A percentile compares a stretch with the other conserved stretches of the same genome.
phyloP scores from a whole-genome alignment of 2,797 vertebrate genomes.

The Poecilia gillii region DNA sequence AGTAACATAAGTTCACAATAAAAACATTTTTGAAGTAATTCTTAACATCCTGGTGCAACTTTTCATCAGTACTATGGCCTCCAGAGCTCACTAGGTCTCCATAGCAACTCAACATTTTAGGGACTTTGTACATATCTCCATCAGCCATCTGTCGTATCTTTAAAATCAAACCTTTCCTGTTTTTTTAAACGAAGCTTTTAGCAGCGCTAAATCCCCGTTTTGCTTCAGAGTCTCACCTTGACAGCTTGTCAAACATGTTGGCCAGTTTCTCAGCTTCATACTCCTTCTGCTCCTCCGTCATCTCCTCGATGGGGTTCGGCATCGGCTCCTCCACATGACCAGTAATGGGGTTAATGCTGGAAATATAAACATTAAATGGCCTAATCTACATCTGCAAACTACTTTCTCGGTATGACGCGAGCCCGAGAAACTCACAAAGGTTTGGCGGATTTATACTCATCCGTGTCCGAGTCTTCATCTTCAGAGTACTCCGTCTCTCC shows the following conservation, averaged over 20 bases:
- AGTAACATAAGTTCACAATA: not conserved
- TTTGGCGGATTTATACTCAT: conserved; percentile 96
- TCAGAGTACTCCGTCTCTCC: conserved; percentile 96
- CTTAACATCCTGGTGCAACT: too few species aligned
- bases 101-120: not conserved
- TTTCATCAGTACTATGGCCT: too few species aligned
- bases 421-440: conserved; percentile 80
- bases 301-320: conserved; percentile 96
- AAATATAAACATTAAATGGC: conserved; percentile 7
- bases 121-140: not conserved
- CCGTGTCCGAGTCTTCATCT: conserved; percentile 97
- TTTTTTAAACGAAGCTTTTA: not conserved
- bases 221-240: conserved; percentile 80
- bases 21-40: not conserved
- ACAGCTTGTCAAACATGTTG: conserved; percentile 96
- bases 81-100: not conserved
- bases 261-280: conserved; percentile 97
- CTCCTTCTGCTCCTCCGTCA: conserved; percentile 99
- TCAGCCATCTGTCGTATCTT: not conserved
- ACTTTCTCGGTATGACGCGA: not conserved
- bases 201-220: not conserved
- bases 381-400: not conserved
- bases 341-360: conserved; percentile 97
- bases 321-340: conserved; percentile 95
- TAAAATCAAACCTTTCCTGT: not conserved